These are phyloP conservation scores for Brachionus angularis DNA, from an alignment of 1,140 invertebrate species.

Conservation along the genomic window DNA sequence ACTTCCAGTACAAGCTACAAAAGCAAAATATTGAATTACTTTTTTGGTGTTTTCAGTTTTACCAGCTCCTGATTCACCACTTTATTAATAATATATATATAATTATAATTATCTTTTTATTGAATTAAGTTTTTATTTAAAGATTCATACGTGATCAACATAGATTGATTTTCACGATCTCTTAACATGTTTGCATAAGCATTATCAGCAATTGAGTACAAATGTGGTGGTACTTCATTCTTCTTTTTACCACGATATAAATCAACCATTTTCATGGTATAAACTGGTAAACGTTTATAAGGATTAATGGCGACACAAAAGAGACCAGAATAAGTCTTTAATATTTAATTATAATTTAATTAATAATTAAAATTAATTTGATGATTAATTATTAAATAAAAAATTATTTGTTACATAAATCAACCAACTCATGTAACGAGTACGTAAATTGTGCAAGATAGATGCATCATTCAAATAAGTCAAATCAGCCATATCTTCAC, in stretches of 20 bases:
- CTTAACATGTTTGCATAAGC: constrained; percentile 97
- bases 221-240: constrained; percentile 98
- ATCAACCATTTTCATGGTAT: constrained; percentile 88
- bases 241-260: constrained; percentile 97
- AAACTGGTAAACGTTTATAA: constrained; percentile 99
- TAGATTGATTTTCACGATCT: constrained; percentile 49
- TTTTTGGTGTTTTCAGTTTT: constrained; percentile 70
- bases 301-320: constrained; percentile 99
- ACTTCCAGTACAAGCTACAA: constrained; percentile 62
- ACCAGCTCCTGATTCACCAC: constrained; percentile 65
- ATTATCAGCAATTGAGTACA: constrained; percentile 99
- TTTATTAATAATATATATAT: constrained; percentile 45
- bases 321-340: constrained; percentile 95
- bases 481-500: constrained; percentile 99
- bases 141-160: constrained; percentile 62
- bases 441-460: constrained; percentile 95
- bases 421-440: constrained; percentile 91
- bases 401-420: constrained; percentile 81
- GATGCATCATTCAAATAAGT: constrained; percentile 99
- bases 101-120: background rate
- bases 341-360: constrained; percentile 48
- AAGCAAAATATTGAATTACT: constrained; percentile 67
- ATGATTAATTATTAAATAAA: background rate
- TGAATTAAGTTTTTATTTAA: background rate
- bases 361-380: background rate